Conservation (phyloP, 2,797 vertebrate genomes). For the Sebastolobus altivelis region DNA sequence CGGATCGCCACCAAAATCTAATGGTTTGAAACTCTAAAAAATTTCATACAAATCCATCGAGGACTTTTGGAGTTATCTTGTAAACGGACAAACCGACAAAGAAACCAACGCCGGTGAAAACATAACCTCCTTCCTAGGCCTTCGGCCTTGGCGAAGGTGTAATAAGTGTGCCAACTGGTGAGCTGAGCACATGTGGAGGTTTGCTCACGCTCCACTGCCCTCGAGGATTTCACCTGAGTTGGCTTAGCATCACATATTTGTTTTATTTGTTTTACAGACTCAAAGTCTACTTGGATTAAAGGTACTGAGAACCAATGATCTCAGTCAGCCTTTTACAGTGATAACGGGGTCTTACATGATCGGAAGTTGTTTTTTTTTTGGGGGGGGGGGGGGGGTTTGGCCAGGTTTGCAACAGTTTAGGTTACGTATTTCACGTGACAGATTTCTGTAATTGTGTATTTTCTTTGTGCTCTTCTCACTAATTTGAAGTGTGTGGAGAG, state of each 20-base stretch:
- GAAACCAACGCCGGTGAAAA: no score
- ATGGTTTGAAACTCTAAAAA: no score
- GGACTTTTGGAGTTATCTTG: no score
- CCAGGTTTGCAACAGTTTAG: background rate
- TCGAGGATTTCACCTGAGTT: conserved; percentile 1
- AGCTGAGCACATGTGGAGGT: background rate
- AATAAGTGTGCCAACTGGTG: background rate
- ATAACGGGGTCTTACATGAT: background rate
- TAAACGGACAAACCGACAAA: no score
- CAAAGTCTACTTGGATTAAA: background rate
- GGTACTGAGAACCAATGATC: background rate
- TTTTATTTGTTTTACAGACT: conserved; percentile 5
- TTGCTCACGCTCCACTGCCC: background rate
- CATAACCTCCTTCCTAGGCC: no score
- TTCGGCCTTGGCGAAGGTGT: no score
- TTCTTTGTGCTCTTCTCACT: background rate
- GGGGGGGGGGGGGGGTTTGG: no score
- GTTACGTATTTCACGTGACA: background rate
- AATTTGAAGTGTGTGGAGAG: background rate
- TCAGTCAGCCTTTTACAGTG: background rate
- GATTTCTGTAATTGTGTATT: background rate
- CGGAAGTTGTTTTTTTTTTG: background rate
- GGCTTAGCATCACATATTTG: background rate
- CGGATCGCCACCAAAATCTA: no score
- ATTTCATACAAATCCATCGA: no score